Conservation (phyloP, 2,888 invertebrate species). For the Scaptomyza polygonia region DNA sequence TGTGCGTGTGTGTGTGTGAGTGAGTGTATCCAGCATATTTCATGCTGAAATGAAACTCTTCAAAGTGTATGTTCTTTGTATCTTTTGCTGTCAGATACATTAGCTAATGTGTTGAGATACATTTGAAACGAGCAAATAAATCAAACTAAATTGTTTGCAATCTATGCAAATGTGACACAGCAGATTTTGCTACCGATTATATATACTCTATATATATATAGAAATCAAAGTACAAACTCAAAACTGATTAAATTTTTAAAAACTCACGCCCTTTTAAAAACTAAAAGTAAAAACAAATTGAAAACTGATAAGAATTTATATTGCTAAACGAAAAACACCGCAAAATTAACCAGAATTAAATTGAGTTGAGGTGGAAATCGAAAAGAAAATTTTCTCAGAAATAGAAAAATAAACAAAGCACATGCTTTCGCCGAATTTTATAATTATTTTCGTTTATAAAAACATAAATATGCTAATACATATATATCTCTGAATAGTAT, state of each 20-base stretch:
- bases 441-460: background rate
- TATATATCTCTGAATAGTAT: too few species aligned
- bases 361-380: conserved; percentile 24
- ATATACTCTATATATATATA: background rate
- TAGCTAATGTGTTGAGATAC: conserved; percentile 56
- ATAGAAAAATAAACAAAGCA: background rate
- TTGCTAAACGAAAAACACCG: conserved; percentile 47
- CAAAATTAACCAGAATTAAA: conserved; percentile 55
- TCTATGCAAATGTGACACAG: conserved; percentile 8
- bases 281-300: too few species aligned
- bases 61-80: conserved; percentile 19
- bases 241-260: background rate
- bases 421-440: conserved; percentile 41
- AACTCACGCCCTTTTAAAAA: background rate
- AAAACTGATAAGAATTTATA: background rate
- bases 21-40: conserved; percentile 41
- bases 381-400: conserved; percentile 35
- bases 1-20: conserved; percentile 24
- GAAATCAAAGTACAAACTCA: background rate
- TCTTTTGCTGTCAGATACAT: conserved; percentile 56
- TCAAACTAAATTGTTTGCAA: conserved; percentile 1
- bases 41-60: conserved; percentile 59
- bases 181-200: background rate
- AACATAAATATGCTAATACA: background rate
- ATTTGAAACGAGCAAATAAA: conserved; percentile 41